These are phyloP conservation scores for Notolepis coatsorum DNA, from an alignment of 2,797 vertebrate genomes.

Conservation along the genomic window DNA sequence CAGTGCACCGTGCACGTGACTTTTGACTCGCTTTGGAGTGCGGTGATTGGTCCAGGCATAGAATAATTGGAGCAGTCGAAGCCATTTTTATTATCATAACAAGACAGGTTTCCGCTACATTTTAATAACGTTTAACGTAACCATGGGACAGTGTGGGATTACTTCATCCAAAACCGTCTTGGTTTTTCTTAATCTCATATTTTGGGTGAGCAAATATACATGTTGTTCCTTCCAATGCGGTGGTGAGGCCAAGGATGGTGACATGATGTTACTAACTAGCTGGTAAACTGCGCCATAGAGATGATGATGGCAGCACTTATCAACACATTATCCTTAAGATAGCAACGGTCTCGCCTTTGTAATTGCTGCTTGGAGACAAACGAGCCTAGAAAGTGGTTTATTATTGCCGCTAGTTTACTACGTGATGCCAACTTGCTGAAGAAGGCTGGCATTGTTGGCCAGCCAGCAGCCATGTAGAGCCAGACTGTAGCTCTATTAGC, in stretches of 20 bases:
- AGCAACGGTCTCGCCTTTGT: background rate
- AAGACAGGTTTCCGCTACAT: conserved; percentile 65
- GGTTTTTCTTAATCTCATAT: conserved; percentile 97
- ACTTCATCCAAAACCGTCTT: conserved; percentile 98
- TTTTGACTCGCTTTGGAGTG: background rate
- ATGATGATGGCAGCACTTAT: conserved; percentile 37
- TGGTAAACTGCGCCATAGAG: conserved; percentile 68
- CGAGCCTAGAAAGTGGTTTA: no score
- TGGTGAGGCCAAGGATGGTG: conserved; percentile 40
- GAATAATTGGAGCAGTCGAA: conserved; percentile 50
- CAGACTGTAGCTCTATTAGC: no score
- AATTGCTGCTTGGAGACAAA: background rate
- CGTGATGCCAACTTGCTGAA: no score
- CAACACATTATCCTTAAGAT: background rate
- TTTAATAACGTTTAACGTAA: conserved; percentile 17
- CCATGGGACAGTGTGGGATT: conserved; percentile 96
- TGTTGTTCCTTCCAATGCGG: conserved; percentile 37
- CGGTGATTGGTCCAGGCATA: conserved; percentile 60
- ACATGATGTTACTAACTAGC: conserved; percentile 50
- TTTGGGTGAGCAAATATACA: conserved; percentile 88
- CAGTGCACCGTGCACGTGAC: conserved; percentile 60
- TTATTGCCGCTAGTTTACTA: no score
- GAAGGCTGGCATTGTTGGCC: no score
- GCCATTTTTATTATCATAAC: conserved; percentile 80
- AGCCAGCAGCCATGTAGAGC: no score